phyloP scores from a whole-genome alignment of 2,888 invertebrate species.

The Calameuta idolon region DNA sequence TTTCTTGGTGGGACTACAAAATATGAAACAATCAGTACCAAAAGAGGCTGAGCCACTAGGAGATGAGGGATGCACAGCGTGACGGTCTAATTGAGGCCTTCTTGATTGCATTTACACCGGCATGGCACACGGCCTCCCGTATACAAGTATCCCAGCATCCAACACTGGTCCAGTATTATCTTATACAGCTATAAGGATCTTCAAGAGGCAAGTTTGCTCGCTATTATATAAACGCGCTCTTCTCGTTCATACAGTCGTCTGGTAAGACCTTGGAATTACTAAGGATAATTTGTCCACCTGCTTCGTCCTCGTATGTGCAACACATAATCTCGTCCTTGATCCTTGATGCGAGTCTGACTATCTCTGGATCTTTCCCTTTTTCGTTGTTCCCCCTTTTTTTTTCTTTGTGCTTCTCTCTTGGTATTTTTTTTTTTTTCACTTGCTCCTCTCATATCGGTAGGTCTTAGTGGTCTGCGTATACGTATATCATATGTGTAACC shows the following conservation, averaged over 20 bases:
- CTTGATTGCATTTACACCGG: conserved; percentile 64
- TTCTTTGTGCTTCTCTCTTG: conserved; percentile 1
- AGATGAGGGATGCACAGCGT: conserved; percentile 62
- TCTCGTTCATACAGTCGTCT: conserved; percentile 3
- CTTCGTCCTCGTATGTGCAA: conserved; percentile 33
- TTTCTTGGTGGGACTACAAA: not conserved
- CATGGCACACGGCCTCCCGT: conserved; percentile 47
- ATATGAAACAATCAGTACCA: conserved; percentile 3
- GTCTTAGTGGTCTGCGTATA: not conserved
- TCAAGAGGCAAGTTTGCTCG: conserved; percentile 2
- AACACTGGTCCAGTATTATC: conserved; percentile 8
- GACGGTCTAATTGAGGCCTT: conserved; percentile 64
- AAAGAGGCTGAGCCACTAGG: conserved; percentile 39
- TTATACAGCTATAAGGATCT: not conserved
- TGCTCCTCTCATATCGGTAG: conserved; percentile 1
- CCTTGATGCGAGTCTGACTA: conserved; percentile 28
- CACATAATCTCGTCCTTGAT: conserved; percentile 38
- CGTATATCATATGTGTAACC: not conserved
- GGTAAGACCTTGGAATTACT: conserved; percentile 21
- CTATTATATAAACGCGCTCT: conserved; percentile 34
- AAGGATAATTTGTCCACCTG: conserved; percentile 46
- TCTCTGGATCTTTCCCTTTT: conserved; percentile 32
- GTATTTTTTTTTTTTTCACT: conserved; percentile 17
- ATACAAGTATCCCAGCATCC: conserved; percentile 32
- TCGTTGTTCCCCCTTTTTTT: conserved; percentile 4